Evolutionary conservation across 1,140 invertebrate species (phyloP), one percentile per base, ranked within the genome.

Genomic region (Gryllus bimaculatus): DNA sequence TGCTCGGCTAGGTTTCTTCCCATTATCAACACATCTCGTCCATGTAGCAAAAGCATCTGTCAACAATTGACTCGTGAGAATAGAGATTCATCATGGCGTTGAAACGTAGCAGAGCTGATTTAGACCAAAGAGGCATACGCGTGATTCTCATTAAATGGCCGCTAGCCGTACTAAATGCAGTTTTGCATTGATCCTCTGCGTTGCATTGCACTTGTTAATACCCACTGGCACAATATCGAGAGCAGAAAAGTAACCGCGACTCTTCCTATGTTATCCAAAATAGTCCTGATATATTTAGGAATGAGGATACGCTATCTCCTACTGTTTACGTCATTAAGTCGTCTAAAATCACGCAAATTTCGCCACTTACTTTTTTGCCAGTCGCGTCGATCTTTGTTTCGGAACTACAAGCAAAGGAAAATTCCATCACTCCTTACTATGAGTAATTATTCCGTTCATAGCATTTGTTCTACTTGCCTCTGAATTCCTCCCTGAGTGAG

Each of bases 221-320:
- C 8, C 81, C 80, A 48, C 83, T 85, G 0, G 82, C 82, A 13
- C 89, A 78, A n/a, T n/a, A 84, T 90, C 88, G 2, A 90, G 77
- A 0, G 85, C 83, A 8, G 84, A 75, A 49, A 83, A 84, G 73
- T n/a, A 81, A 83, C 78, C 79, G 77, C 86, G 49, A 8, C n/a
- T 54, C 49, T 15, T 8, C 49, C 49, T 8, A 54, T 15, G n/a
- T n/a, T n/a, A 15, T 82, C 82, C 54, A 77, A 47, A 21, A 84
- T 84, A 12, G 87, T 84, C 26, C 84, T 84, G 13, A 89, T 87
- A n/a, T 85, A 83, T 6, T n/a, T n/a, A n/a, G n/a, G 88, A 89
- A 15, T 91, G 82, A 7, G 89, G 88, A 82, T 87, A 90, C n/a
- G 47, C 79, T 81, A 78, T 85, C 84, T 10, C 78, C 81, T 78